Percentiles rank a stretch among this genome's conserved stretches.
These are phyloP conservation scores for Carcinoscorpius rotundicauda DNA, from an alignment of 1,140 invertebrate species.

Conservation along the genomic window DNA sequence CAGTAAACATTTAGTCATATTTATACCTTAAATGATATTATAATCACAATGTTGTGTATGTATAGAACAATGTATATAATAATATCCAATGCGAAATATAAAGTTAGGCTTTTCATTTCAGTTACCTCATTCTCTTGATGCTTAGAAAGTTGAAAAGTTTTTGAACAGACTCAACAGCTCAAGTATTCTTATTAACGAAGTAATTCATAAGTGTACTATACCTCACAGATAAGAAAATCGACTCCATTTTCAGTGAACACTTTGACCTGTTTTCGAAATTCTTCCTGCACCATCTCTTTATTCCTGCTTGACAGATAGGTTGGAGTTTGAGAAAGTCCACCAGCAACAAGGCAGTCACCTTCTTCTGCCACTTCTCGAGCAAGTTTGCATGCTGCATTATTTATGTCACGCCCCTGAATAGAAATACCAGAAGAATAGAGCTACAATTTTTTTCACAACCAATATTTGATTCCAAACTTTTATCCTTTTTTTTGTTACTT, in stretches of 20 bases:
- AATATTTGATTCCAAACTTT: too few relatives aligned
- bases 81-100: too few relatives aligned
- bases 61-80: too few relatives aligned
- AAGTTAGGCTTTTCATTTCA: too few relatives aligned
- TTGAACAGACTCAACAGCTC: neutral
- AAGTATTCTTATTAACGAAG: neutral
- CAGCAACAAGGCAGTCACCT: slow-evolving; percentile 30
- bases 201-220: slow-evolving; percentile 19
- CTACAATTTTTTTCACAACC: too few relatives aligned
- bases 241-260: slow-evolving; percentile 33
- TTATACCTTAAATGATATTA: too few relatives aligned
- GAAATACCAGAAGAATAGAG: neutral
- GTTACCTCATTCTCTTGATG: too few relatives aligned
- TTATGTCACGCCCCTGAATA: slow-evolving; percentile 28
- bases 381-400: slow-evolving; percentile 31
- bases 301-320: slow-evolving; percentile 29
- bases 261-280: slow-evolving; percentile 33
- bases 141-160: too few relatives aligned
- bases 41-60: too few relatives aligned
- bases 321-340: slow-evolving; percentile 33
- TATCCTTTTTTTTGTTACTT: too few relatives aligned
- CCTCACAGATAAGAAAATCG: slow-evolving; percentile 36
- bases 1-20: too few relatives aligned
- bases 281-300: slow-evolving; percentile 28
- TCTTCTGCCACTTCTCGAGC: slow-evolving; percentile 33